These are phyloP conservation scores for Puffinus mauretanicus DNA, from an alignment of 2,113 vertebrate genomes.

Conservation along the genomic window DNA sequence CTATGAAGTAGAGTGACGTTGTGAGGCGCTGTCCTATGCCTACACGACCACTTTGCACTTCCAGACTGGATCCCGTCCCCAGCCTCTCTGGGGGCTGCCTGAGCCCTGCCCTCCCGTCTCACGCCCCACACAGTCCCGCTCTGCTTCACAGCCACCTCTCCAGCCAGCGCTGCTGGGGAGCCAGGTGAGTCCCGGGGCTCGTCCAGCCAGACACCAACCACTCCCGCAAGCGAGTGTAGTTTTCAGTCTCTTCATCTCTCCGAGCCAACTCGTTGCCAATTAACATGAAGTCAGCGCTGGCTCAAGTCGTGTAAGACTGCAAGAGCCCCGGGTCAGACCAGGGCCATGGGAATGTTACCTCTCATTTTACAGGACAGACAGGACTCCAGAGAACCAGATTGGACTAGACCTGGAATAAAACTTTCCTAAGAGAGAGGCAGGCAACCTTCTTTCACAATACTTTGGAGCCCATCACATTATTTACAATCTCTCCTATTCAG, in stretches of 20 bases:
- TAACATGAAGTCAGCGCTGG: neutral
- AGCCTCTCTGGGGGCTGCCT: fast-evolving
- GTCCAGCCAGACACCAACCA: neutral
- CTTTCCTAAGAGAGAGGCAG: neutral
- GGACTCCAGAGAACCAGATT: neutral
- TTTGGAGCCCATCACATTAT: neutral
- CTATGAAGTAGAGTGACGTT: fast-evolving
- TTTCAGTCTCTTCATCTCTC: neutral
- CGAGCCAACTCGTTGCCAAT: neutral
- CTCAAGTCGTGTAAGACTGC: neutral
- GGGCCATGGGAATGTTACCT: neutral
- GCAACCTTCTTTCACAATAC: neutral
- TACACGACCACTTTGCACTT: neutral
- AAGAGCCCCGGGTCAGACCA: neutral
- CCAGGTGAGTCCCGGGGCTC: neutral
- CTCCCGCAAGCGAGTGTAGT: neutral
- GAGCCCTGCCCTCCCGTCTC: neutral
- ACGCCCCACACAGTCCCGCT: neutral
- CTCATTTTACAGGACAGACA: neutral
- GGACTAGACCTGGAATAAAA: neutral
- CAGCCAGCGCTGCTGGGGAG: neutral
- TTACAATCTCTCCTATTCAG: neutral
- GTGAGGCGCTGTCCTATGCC: neutral
- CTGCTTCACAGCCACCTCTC: neutral
- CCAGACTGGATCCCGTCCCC: no score